phyloP scores from a whole-genome alignment of 2,113 vertebrate species.

The Trichechus manatus region DNA sequence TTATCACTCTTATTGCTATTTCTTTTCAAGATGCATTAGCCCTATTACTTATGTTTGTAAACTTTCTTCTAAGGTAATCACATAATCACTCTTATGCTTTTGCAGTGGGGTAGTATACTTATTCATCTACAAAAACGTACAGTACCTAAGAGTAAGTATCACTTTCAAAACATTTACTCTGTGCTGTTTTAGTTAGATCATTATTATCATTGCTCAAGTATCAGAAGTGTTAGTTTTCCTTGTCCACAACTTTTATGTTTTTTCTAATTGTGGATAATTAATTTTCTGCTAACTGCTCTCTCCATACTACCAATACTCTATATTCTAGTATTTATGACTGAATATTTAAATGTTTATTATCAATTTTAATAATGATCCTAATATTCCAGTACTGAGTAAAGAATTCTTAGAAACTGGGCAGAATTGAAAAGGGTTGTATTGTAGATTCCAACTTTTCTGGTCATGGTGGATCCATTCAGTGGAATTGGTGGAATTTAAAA shows the following conservation, averaged over 20 bases:
- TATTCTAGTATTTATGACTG: not conserved
- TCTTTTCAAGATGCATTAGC: not conserved
- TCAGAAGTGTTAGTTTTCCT: not conserved
- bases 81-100: not conserved
- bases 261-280: not conserved
- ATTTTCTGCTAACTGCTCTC: not conserved
- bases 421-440: not conserved
- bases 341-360: not conserved
- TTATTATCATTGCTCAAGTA: not conserved
- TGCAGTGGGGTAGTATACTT: not conserved
- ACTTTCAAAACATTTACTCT: not conserved
- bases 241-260: not conserved
- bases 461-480: not conserved
- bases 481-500: not conserved
- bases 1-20: not conserved
- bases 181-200: not conserved
- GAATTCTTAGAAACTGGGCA: not conserved
- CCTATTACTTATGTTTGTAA: not conserved
- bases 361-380: slow-evolving; percentile 34
- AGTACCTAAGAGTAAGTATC: not conserved
- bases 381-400: not conserved
- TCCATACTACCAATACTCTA: not conserved
- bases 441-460: not conserved
- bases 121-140: not conserved
- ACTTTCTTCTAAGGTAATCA: not conserved